phyloP scores from a whole-genome alignment of 2,797 vertebrate genomes.

The Halcyon chelicuti region DNA sequence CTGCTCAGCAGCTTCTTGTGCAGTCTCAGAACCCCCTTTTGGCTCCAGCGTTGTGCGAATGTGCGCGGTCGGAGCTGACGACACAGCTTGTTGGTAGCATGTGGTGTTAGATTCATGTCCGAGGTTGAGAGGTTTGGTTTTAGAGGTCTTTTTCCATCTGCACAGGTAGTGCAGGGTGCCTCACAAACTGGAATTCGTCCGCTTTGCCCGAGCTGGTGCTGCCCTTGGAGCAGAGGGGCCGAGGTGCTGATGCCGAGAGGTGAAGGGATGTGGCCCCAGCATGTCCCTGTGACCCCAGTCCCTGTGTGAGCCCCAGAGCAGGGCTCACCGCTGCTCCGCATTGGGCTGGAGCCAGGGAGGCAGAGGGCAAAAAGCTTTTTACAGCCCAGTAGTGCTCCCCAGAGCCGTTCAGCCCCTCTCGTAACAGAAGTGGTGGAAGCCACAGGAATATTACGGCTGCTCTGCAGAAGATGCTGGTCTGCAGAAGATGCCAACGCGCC shows the following conservation, averaged over 20 bases:
- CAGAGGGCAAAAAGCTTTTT: conserved; percentile 43
- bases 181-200: neutral
- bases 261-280: neutral
- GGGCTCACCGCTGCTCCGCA: neutral
- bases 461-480: neutral
- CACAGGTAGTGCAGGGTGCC: neutral
- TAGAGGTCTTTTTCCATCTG: neutral
- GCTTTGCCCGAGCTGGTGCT: fast-evolving
- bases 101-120: neutral
- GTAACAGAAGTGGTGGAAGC: conserved; percentile 44
- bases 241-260: neutral
- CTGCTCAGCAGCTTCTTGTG: neutral
- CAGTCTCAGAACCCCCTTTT: neutral
- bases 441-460: neutral
- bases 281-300: neutral
- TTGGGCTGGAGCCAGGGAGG: conserved; percentile 33
- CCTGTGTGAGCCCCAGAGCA: neutral
- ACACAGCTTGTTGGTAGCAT: fast-evolving
- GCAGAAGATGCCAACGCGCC: neutral
- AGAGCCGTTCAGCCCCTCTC: conserved; percentile 3
- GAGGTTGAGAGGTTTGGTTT: neutral
- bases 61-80: neutral
- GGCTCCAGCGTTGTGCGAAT: neutral
- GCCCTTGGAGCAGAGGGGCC: neutral
- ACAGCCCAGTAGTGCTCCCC: conserved; percentile 53